Percentiles rank a stretch among this genome's conserved stretches.
These are phyloP conservation scores for Polypterus bichir DNA, from an alignment of 2,113 vertebrate species.

Conservation along the genomic window DNA sequence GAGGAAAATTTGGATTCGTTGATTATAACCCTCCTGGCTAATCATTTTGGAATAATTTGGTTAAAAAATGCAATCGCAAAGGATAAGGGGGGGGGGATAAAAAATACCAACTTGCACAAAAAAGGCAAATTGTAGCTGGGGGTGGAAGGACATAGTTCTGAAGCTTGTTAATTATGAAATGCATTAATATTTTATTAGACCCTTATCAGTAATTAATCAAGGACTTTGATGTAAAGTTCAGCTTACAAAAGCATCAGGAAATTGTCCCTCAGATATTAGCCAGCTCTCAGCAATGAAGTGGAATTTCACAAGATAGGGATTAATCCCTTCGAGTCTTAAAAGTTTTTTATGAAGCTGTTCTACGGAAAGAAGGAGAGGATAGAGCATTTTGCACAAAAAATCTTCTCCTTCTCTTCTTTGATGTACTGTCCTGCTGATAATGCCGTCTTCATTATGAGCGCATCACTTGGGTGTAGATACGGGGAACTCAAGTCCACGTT, in stretches of 20 bases:
- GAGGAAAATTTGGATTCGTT: too few relatives aligned
- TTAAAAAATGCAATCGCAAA: slow-evolving; percentile 22
- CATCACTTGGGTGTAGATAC: too few relatives aligned
- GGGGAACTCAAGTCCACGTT: too few relatives aligned
- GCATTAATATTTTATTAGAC: slow-evolving; percentile 71
- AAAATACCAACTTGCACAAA: slow-evolving; percentile 30
- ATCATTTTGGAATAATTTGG: slow-evolving; percentile 50
- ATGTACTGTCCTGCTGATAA: too few relatives aligned
- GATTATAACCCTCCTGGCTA: slow-evolving; percentile 40
- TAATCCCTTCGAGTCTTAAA: slow-evolving; percentile 29
- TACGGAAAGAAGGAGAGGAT: not conserved
- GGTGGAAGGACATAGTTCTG: slow-evolving; percentile 43
- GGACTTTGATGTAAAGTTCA: slow-evolving; percentile 73
- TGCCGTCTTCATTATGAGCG: too few relatives aligned
- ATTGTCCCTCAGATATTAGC: slow-evolving; percentile 35
- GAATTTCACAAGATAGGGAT: slow-evolving; percentile 20
- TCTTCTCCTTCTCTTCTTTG: too few relatives aligned
- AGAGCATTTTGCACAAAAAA: slow-evolving; percentile 14
- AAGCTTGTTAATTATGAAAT: slow-evolving; percentile 65
- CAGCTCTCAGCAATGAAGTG: slow-evolving; percentile 23
- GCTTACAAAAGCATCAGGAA: slow-evolving; percentile 50
- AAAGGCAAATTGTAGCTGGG: slow-evolving; percentile 51
- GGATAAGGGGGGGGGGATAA: slow-evolving; percentile 35
- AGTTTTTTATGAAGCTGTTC: slow-evolving; percentile 12
- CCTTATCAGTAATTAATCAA: slow-evolving; percentile 78